Evolutionary conservation across 2,113 vertebrate species (phyloP), one percentile per base, ranked within the genome.

Genomic region (Dromiciops gliroides): DNA sequence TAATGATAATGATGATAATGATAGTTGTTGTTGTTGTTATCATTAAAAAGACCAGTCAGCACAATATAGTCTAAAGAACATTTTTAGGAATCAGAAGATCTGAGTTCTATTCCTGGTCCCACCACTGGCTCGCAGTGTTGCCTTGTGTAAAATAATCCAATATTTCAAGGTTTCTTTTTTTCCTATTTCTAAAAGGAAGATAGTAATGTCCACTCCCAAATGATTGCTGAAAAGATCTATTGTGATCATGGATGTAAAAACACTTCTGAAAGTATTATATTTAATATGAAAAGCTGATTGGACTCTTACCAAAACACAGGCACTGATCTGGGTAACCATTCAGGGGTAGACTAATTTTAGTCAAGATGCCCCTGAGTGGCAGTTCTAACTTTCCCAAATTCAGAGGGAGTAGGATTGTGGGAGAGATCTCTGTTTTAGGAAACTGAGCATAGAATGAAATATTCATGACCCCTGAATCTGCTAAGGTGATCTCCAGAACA

Each of bases 391-490:
- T 89, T n/a, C 49, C 47, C 90, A 51, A 94, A 53, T 25, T 48
- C 53, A 83, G 48, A 92, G 91, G 75, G 49, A 53, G 47, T 44
- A 92, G 91, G 10, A 14, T 23, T 50, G 91, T n/a, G 89, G 67
- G 31, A 16, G 1, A 75, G 60, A n/a, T 1, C 26, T 94, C 52
- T 93, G 90, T 1, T 93, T 50, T 0, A 60, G 51, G 16, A 95
- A 83, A 91, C 52, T 48, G 49, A 50, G 90, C 50, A 25, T 37
- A 67, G 49, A 95, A 90, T 47, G 47, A 50, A 60, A 44, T 50
- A 49, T 50, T 91, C 89, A 51, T 95, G n/a, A 88, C 19, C 23
- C 75, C 96, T 95, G 83, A 92, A 92, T 92, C 26, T 97, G 88
- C 28, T 48, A 25, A 75, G 8, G 12, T n/a, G 0, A 0, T 95